phyloP scores from a whole-genome alignment of 2,797 vertebrate species.

The Coluber constrictor region DNA sequence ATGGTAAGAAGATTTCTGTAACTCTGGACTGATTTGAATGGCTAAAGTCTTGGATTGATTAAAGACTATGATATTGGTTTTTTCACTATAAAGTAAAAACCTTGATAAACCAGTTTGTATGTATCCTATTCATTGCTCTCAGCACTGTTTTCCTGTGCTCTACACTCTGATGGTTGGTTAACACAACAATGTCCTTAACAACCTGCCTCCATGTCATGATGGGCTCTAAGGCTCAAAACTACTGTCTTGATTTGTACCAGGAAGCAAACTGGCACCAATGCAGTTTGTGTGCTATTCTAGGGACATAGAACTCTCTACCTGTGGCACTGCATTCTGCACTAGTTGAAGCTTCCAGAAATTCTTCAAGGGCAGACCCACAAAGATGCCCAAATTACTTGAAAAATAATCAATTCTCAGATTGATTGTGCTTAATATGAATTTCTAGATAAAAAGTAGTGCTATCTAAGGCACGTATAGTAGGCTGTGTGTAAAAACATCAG shows the following conservation, averaged over 20 bases:
- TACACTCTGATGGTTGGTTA: too few species aligned
- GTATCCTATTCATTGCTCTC: too few species aligned
- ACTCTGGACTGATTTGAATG: too few species aligned
- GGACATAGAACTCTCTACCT: neutral
- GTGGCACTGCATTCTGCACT: neutral
- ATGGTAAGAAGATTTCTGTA: too few species aligned
- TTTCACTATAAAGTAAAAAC: too few species aligned
- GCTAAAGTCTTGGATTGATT: too few species aligned
- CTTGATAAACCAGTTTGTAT: too few species aligned
- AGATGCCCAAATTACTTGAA: neutral
- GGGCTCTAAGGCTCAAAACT: neutral
- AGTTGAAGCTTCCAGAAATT: neutral
- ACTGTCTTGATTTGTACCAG: neutral
- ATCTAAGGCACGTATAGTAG: neutral
- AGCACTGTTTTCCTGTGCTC: too few species aligned
- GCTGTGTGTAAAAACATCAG: neutral
- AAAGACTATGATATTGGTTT: too few species aligned
- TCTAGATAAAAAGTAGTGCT: neutral
- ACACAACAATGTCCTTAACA: too few species aligned
- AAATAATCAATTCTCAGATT: neutral
- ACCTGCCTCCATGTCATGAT: neutral
- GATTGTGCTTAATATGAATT: neutral
- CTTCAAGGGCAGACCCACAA: neutral
- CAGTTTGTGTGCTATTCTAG: neutral
- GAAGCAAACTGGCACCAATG: neutral